Conservation (phyloP, 2,888 invertebrate species). For the Coelinius sp. region DNA sequence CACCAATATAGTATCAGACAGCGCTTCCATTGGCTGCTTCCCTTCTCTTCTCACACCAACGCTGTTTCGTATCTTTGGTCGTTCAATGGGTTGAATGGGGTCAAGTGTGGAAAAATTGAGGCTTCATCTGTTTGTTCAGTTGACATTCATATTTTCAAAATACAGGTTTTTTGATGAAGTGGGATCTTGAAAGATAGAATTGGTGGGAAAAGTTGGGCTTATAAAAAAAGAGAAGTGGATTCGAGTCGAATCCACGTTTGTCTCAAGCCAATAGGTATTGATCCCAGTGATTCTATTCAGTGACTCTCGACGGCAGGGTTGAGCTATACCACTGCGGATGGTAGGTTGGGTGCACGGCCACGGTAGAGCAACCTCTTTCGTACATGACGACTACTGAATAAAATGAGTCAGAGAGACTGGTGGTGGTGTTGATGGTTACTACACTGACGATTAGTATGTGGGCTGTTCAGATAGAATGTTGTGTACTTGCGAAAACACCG, state of each 20-base stretch:
- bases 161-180: slow-evolving; percentile 11
- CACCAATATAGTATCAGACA: no score
- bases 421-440: slow-evolving; percentile 2
- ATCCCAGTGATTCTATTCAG: slow-evolving; percentile 62
- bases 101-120: not conserved
- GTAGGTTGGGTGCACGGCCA: slow-evolving; percentile 50
- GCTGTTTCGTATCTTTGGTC: not conserved
- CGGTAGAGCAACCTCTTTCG: slow-evolving; percentile 60
- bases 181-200: not conserved
- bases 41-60: slow-evolving; percentile 22
- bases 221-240: not conserved
- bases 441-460: slow-evolving; percentile 39
- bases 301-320: slow-evolving; percentile 59
- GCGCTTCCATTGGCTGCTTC: no score
- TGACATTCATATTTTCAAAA: not conserved
- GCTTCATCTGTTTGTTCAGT: not conserved
- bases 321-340: slow-evolving; percentile 53
- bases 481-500: slow-evolving; percentile 66
- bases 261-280: slow-evolving; percentile 62
- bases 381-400: slow-evolving; percentile 7
- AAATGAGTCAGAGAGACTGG: not conserved
- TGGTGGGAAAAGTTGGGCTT: not conserved
- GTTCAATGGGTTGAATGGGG: not conserved
- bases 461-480: slow-evolving; percentile 36
- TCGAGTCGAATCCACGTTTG: slow-evolving; percentile 45